Percentiles rank a stretch among this genome's conserved stretches.
Evolutionary conservation across 2,888 invertebrate genomes (phyloP).

Genomic region (Eupeodes luniger): DNA sequence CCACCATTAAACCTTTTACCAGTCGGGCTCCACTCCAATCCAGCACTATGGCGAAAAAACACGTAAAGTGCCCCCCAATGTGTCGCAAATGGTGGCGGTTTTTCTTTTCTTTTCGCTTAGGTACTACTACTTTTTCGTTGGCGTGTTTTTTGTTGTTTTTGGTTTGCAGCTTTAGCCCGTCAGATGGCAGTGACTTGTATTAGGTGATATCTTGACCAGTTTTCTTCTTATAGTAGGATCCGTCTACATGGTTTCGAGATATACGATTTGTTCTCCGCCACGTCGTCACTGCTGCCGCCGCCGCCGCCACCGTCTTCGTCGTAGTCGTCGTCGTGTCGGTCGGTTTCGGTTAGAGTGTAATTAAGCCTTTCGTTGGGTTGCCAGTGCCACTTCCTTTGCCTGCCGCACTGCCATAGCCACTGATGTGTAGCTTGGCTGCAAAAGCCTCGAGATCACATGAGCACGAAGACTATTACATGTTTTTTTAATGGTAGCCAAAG

Average conservation of each 20-base stretch:
- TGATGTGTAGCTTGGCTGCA: constrained; percentile 38
- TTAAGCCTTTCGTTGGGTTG: constrained; percentile 65
- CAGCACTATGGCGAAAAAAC: neutral
- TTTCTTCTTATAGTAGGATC: constrained; percentile 60
- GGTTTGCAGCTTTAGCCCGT: constrained; percentile 15
- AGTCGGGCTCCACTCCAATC: neutral
- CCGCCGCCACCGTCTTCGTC: too few relatives aligned
- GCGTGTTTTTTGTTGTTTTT: neutral
- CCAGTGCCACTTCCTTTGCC: constrained; percentile 59
- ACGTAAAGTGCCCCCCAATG: constrained; percentile 64
- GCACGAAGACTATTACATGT: constrained; percentile 71
- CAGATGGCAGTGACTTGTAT: constrained; percentile 53
- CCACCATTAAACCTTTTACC: neutral
- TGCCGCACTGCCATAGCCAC: neutral
- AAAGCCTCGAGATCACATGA: constrained; percentile 36
- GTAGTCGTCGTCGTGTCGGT: neutral
- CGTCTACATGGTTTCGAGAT: constrained; percentile 58
- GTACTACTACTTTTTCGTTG: neutral
- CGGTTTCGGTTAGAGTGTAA: constrained; percentile 52
- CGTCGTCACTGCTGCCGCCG: neutral
- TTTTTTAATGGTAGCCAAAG: constrained; percentile 71
- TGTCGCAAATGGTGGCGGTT: constrained; percentile 63
- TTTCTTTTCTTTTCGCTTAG: constrained; percentile 18
- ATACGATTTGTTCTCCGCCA: constrained; percentile 39
- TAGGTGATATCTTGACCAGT: constrained; percentile 59